Evolutionary conservation across 2,888 invertebrate genomes (phyloP), one percentile per base, ranked within the genome.

Genomic region (Troilus luridus): DNA sequence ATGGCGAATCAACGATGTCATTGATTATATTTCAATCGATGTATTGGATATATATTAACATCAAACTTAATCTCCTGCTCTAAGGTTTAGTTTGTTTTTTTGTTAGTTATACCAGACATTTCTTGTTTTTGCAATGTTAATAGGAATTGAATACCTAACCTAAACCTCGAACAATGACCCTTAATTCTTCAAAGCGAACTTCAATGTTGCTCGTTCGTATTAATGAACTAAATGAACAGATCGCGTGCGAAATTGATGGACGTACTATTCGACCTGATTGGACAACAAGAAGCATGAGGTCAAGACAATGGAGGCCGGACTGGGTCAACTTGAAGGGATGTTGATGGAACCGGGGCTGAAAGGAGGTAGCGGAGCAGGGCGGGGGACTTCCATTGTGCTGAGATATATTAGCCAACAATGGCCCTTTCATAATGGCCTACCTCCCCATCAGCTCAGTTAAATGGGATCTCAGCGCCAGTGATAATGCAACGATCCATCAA

Each of bases 381-480:
- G 41, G 41, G 41, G 41, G 41, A 41, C 41, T 41, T 27, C 72
- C 41, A 77, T 77, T 77, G 72, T 77, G 27, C 41, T 41, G 12
- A 77, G 72, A 17, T 77, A 77, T 77, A 77, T 77, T 77, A 77
- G 72, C 72, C 72, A 77, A 77, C 72, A 77, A 27, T 77, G 72
- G 0, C 9, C 72, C 41, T 77, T 77, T 77, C 72, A 77, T 77
- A 77, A 41, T 0, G 72, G 27, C 41, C 17, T 77, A 17, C 41
- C 72, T 77, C 27, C 8, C 17, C 64, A 8, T 64, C n/a, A 6
- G 10, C 72, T 77, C 7, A 56, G 19, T 85, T 77, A 77, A 77
- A 77, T 77, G 72, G 72, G 41, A 77, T 77, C 72, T 9, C 14
- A 1, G 24, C 24, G 24, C 67, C 24, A 67, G 24, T 67, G 27